Evolutionary conservation across 2,797 vertebrate genomes (phyloP).

Genomic region (Coregonus ussuriensis): DNA sequence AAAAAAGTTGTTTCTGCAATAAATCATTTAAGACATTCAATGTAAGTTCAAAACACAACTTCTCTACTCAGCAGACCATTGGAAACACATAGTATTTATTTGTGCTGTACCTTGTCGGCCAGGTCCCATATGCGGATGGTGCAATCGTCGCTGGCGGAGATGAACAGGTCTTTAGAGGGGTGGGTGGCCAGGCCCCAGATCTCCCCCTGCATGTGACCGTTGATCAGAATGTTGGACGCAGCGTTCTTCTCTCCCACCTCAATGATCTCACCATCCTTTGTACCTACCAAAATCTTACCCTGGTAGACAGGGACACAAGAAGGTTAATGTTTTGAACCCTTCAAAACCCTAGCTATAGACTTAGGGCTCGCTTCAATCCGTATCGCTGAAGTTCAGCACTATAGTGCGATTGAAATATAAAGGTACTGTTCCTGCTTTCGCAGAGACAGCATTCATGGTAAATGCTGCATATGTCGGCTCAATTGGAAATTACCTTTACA

Average conservation of each 20-base stretch:
- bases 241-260: slow-evolving; percentile 91
- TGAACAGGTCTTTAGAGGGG: slow-evolving; percentile 84
- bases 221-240: slow-evolving; percentile 86
- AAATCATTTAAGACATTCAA: not conserved
- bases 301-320: slow-evolving; percentile 36
- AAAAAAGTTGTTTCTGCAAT: not conserved
- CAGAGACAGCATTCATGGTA: no score
- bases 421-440: no score
- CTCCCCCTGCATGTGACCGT: slow-evolving; percentile 85
- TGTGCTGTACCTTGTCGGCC: slow-evolving; percentile 76
- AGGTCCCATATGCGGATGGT: slow-evolving; percentile 89
- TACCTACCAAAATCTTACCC: slow-evolving; percentile 90
- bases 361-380: not conserved
- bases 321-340: not conserved
- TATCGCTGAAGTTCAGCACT: no score
- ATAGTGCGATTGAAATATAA: no score
- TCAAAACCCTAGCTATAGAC: not conserved
- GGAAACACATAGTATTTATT: not conserved
- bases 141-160: slow-evolving; percentile 85
- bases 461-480: no score
- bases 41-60: not conserved
- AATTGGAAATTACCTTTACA: no score
- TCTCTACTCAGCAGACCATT: not conserved
- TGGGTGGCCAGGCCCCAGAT: slow-evolving; percentile 89
- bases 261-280: slow-evolving; percentile 88